Percentiles rank a stretch among this genome's conserved stretches.
phyloP scores from a whole-genome alignment of 2,797 vertebrate genomes.

The Characodon lateralis region DNA sequence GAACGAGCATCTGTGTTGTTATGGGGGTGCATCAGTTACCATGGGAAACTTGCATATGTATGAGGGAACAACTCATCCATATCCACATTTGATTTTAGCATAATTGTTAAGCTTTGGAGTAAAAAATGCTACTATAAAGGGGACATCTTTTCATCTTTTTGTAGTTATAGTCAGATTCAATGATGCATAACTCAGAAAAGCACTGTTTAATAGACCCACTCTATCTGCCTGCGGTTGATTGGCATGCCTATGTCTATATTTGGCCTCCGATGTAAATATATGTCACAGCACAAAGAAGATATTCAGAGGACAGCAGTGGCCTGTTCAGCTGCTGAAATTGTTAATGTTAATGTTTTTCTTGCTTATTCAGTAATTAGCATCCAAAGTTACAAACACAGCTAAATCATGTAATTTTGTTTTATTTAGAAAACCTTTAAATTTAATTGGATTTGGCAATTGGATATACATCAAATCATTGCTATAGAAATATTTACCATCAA shows the following conservation, averaged over 20 bases:
- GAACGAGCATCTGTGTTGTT: constrained; percentile 3
- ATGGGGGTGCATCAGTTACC: constrained; percentile 7
- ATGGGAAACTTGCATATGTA: background rate
- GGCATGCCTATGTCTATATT: background rate
- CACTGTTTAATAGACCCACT: background rate
- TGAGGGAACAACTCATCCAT: background rate
- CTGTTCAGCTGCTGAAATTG: background rate
- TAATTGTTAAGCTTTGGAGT: background rate
- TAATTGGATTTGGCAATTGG: background rate
- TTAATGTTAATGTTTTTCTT: background rate
- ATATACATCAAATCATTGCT: background rate
- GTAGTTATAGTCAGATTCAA: background rate
- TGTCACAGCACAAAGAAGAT: background rate
- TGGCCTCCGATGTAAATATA: background rate
- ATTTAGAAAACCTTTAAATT: background rate
- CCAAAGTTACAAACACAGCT: background rate
- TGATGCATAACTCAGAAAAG: background rate
- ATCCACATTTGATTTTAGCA: background rate
- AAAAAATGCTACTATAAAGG: background rate
- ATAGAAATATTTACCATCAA: background rate
- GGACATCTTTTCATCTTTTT: background rate
- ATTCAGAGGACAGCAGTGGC: background rate
- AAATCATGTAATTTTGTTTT: background rate
- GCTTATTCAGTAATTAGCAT: background rate
- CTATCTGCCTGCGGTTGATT: background rate